Base-by-base conservation (phyloP, 2,888 invertebrate species). In the Phengaris alcon region DNA sequence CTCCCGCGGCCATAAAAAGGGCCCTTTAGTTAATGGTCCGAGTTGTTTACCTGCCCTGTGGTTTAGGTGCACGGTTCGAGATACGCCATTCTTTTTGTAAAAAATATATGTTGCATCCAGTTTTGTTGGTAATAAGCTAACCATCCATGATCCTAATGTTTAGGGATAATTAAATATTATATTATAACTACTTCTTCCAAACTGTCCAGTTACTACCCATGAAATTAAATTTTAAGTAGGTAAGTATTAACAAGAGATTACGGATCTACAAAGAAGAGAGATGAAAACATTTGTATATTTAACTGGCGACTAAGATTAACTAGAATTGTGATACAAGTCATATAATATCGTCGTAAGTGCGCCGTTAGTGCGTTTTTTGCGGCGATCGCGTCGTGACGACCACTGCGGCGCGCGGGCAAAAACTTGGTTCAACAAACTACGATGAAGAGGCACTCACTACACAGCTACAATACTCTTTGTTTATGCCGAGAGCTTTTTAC, bases 361-460 rank as follows among this genome's bases (percentile, higher is more conserved):
- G 10, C 59, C 59, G 59, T 59, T 59, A 59, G 59, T n/a, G 22
- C 59, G 22, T 59, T 59, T 57, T 59, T 59, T 59, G 59, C 59
- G 22, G 22, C 22, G 22, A 22, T 22, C 22, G 22, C 22, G 59
- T 59, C 59, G 59, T 59, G 59, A 59, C 59, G 59, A 59, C 59
- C 59, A 22, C 59, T 4, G 15, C 59, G 59, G 59, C 59, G 59
- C 59, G 59, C 59, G 59, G 22, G 86, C 86, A 90, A 90, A 90
- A 90, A 87, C 79, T 79, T 80, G 76, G 90, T 90, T 90, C 90
- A 90, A 89, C 84, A 87, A 87, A 89, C 90, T 86, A 77, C 59
- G 4, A 9, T 22, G 59, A 59, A 9, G 59, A 22, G 15, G 22
- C 59, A 59, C 59, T 22, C 22, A 10, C 59, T 59, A 9, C 59